Base-by-base conservation (phyloP, 2,888 invertebrate genomes). In the Sinohyriopsis cumingii region DNA sequence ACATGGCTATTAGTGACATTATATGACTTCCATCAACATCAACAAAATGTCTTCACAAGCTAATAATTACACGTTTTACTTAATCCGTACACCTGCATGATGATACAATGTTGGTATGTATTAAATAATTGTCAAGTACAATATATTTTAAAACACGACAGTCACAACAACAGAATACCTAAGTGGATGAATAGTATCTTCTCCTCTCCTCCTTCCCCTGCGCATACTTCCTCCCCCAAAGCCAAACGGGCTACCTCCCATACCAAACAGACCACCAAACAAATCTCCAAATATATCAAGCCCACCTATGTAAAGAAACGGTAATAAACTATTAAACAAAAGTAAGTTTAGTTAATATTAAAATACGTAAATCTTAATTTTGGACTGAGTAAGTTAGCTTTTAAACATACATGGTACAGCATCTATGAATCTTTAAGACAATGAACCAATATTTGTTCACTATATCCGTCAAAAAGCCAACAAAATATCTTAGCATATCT, bases 131-230 rank as follows among this genome's bases (percentile, higher is more conserved):
- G 62, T 20, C n/a, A 33, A 62, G 53, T 15, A 64, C 25, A 28
- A 55, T 55, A 25, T n/a, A 20, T 63, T 54, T 63, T n/a, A 7
- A 15, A n/a, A 61, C 15, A 15, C 15, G 45, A 45, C 45, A 15
- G 20, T 61, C 20, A 18, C 24, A 61, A n/a, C 61, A n/a, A 61
- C 0, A 54, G 19, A 20, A 6, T 87, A 92, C 92, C 94, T 94
- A 25, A 97, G 91, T 24, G 95, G 94, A 89, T 96, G 94, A 73
- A 95, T 92, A 33, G 96, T 95, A 89, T 96, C 95, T 89, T 95
- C 94, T n/a, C 95, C 95, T 75, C 85, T 82, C 71, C 86, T 75
- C 68, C 88, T 68, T 28, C 88, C 83, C 77, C 86, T 66, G 92
- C 88, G 65, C 53, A 85, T 75, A 77, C 88, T 85, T 20, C 75